Evolutionary conservation across 2,888 invertebrate genomes (phyloP).

Genomic region (Microchrysa polita): DNA sequence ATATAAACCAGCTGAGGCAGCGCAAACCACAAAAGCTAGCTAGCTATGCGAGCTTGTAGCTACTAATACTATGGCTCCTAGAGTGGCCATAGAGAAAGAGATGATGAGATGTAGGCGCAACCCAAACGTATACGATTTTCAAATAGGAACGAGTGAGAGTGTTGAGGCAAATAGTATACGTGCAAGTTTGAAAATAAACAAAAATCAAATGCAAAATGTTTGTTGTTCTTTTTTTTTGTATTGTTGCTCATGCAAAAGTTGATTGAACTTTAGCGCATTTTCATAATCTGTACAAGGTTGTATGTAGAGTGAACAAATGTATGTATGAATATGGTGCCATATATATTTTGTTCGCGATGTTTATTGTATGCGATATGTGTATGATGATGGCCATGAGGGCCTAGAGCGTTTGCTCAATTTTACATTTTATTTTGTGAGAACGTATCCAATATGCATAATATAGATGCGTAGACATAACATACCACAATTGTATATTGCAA

Average conservation of each 20-base stretch:
- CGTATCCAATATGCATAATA: neutral
- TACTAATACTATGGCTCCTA: neutral
- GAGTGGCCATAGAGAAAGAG: neutral
- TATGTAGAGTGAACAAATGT: neutral
- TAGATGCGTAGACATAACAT: no score
- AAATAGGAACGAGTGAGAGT: conserved; percentile 18
- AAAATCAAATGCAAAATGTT: conserved; percentile 20
- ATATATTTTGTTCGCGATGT: neutral
- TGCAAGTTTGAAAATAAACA: conserved; percentile 22
- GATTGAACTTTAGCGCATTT: conserved; percentile 44
- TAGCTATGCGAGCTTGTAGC: neutral
- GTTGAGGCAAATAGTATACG: neutral
- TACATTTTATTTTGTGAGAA: neutral
- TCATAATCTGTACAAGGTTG: conserved; percentile 28
- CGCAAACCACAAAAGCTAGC: neutral
- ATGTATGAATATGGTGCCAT: neutral
- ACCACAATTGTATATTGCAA: no score
- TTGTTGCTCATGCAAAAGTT: conserved; percentile 36
- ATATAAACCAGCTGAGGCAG: neutral
- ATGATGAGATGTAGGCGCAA: neutral
- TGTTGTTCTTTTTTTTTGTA: neutral
- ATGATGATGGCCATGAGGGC: conserved; percentile 24
- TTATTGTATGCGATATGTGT: conserved; percentile 1
- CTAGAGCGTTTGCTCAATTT: conserved; percentile 26
- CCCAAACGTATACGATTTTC: neutral